Evolutionary conservation across 1,140 invertebrate genomes (phyloP), one percentile per base, ranked within the genome.

Genomic region (Drosophila mojavensis): DNA sequence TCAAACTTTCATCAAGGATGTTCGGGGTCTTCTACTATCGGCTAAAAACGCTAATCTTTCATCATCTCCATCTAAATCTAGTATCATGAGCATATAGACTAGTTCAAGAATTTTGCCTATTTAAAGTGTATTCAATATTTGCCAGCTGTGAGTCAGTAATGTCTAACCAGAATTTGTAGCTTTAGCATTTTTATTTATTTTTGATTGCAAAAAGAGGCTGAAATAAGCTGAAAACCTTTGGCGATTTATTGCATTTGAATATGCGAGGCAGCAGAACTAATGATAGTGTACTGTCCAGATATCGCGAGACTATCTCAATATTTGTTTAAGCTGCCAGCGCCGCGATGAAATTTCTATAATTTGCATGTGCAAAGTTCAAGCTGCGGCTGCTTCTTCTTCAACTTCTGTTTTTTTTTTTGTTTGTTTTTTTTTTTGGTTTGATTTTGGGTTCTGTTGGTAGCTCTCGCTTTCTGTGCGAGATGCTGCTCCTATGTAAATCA

Each of bases 291-390:
- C 55, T 39, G 39, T 13, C 33, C 26, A 15, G 59, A 36, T 36
- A 51, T 59, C 30, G 53, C 36, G 41, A 30, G 45, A 61, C 75
- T 88, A 70, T 67, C 62, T 69, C 71, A 89, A 88, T 88, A 88
- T 89, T 88, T 89, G 84, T 67, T 88, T 88, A 53, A 56, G 61
- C 51, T 54, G 54, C 33, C 48, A 36, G 61, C 20, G 48, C 58
- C 9, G 13, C 33, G 56, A 24, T 33, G 64, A 69, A 82, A 90
- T 91, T 90, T 91, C 83, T 91, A 86, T 91, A 91, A 91, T 91
- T 91, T 91, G 81, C 79, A 89, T 88, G 72, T 53, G 60, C 75
- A 61, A 60, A 61, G 64, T 54, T 51, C 10, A 39, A 13, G 36
- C 36, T 39, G 36, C 11, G 11, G 36, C 11, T 39, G 9, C n/a